Base-by-base conservation (phyloP, 2,113 vertebrate species). In the Leiothrix lutea region DNA sequence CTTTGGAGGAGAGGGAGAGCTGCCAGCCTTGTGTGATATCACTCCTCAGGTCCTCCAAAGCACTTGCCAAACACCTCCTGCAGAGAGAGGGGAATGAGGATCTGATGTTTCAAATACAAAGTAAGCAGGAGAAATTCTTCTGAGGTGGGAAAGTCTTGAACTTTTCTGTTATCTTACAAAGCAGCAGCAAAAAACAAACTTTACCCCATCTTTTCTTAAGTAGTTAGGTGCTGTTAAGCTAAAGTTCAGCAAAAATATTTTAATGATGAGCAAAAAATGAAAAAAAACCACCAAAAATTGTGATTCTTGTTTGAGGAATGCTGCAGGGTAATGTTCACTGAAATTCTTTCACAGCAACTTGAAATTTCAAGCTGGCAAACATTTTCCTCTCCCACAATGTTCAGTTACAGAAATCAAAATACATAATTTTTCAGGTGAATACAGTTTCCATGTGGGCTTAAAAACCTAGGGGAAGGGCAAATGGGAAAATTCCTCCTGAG, bases 11-110 rank as follows among this genome's bases (percentile, higher is more conserved):
- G 75, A 96, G 92, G 96, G 94, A 96, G 79, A 90, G 86, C 86
- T 96, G 96, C 96, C 96, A 97, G 80, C 72, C 86, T 95, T 0
- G 36, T 93, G 94, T 96, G 96, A 96, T 97, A 97, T 96, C 96
- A 92, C 92, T 86, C 21, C 88, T 80, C 90, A 96, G 96, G 95
- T 96, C 92, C 95, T 96, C 92, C 88, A 88, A 48, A 92, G 53
- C 66, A 67, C 57, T 96, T 92, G 92, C 95, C 95, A 96, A 96
- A 61, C 69, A 88, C 94, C 95, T 97, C 95, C 95, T 86, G 96
- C 92, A 96, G 95, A 95, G 95, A 86, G 71, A 81, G 53, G 88
- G 80, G 95, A 96, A 94, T 79, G 65, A 95, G 65, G 40, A 95
- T 82, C 65, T 93, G 75, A 93, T 96, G 82, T 94, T 96, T 93